Conservation (phyloP, 2,113 vertebrate species). For the Chionis minor region DNA sequence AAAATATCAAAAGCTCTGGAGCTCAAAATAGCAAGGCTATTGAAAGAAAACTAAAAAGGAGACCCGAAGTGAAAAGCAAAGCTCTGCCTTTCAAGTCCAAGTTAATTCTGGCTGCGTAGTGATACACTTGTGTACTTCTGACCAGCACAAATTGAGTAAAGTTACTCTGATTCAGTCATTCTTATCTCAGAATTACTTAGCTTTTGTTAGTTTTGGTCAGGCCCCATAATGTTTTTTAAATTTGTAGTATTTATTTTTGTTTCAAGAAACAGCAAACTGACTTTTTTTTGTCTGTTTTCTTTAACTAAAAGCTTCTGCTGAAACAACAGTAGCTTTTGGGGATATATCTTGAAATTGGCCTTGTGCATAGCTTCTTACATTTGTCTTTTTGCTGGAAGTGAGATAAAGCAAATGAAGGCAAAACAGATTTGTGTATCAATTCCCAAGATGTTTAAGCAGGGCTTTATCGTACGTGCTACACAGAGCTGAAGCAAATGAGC, state of each 20-base stretch:
- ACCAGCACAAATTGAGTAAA: not conserved
- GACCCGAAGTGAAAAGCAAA: conserved; percentile 9
- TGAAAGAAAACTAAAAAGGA: not conserved
- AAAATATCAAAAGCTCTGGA: not conserved
- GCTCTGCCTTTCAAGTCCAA: not conserved
- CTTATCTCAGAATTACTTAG: conserved; percentile 42
- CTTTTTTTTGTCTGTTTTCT: conserved; percentile 44
- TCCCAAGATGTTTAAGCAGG: not conserved
- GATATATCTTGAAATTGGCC: not conserved
- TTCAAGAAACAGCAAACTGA: conserved; percentile 25
- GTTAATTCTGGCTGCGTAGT: not conserved
- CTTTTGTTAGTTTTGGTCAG: conserved; percentile 37
- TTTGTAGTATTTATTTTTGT: conserved; percentile 31
- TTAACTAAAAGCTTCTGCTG: conserved; percentile 13
- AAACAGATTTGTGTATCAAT: not conserved
- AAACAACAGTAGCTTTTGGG: not conserved
- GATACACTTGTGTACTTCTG: not conserved
- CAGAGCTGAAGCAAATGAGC: not conserved
- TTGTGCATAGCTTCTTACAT: not conserved
- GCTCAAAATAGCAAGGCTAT: not conserved
- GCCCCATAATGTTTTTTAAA: not conserved
- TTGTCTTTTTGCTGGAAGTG: not conserved
- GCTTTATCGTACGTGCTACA: not conserved
- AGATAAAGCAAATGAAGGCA: not conserved
- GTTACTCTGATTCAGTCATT: not conserved